Evolutionary conservation across 2,797 vertebrate species (phyloP).

Genomic region (Leptatherina wallacei): DNA sequence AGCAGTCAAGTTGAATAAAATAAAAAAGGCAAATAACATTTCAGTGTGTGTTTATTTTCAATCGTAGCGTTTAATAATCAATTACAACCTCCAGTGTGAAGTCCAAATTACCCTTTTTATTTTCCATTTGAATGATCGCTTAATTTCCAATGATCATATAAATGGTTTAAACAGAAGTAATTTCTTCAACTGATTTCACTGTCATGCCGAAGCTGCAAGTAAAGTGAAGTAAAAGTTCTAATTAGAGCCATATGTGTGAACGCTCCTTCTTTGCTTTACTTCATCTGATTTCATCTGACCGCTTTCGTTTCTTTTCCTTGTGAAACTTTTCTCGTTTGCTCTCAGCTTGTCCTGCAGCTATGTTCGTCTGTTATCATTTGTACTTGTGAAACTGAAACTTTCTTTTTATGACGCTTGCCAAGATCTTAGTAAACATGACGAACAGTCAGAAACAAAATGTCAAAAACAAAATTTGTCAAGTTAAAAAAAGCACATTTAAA

Average conservation of each 20-base stretch:
- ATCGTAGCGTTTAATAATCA: background rate
- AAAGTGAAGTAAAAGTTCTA: background rate
- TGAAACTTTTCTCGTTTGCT: slow-evolving; percentile 29
- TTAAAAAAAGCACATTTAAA: slow-evolving; percentile 1
- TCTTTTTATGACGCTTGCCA: slow-evolving; percentile 44
- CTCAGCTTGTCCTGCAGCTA: slow-evolving; percentile 29
- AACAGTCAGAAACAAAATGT: slow-evolving; percentile 6
- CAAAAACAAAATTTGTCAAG: slow-evolving; percentile 28
- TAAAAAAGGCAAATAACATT: background rate
- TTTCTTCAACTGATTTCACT: background rate
- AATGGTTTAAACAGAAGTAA: background rate
- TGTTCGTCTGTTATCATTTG: slow-evolving; percentile 23
- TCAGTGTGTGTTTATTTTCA: background rate
- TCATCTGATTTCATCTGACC: background rate
- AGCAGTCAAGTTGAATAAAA: too few species aligned
- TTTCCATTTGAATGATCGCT: slow-evolving; percentile 1
- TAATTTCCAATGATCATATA: background rate
- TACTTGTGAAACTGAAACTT: slow-evolving; percentile 29
- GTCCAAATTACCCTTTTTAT: background rate
- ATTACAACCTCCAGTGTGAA: background rate
- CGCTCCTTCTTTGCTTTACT: slow-evolving; percentile 9
- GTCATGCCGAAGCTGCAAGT: slow-evolving; percentile 9
- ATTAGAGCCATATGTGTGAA: slow-evolving; percentile 3
- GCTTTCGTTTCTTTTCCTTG: background rate
- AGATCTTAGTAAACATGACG: slow-evolving; percentile 16